These are phyloP conservation scores for Lagopus leucura DNA, from an alignment of 2,113 vertebrate genomes.

Conservation along the genomic window DNA sequence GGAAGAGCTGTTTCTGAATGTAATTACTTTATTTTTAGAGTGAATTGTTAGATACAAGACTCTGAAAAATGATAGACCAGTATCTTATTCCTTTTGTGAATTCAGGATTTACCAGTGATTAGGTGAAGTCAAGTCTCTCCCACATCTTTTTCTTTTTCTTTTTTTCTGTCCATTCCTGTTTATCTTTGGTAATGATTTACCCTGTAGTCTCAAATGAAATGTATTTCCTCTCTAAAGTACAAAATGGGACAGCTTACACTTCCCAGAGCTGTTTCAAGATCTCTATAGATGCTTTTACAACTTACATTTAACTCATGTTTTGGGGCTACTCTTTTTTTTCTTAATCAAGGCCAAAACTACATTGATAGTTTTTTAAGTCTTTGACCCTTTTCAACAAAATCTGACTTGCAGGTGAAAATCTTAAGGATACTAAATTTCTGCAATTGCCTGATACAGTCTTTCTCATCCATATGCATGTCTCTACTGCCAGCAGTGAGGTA, in stretches of 20 bases:
- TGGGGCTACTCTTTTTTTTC: neutral
- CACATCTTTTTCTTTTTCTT: neutral
- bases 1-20: neutral
- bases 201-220: neutral
- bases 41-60: neutral
- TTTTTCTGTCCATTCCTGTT: neutral
- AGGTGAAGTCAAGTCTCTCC: neutral
- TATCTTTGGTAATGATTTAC: neutral
- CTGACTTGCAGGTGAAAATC: neutral
- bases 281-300: neutral
- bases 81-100: neutral
- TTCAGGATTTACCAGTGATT: neutral
- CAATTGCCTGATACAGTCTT: neutral
- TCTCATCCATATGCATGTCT: neutral
- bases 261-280: neutral
- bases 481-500: neutral
- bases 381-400: neutral
- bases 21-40: neutral
- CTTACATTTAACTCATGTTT: neutral
- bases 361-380: neutral
- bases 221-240: neutral
- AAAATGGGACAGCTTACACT: neutral
- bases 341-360: neutral
- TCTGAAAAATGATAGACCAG: neutral
- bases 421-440: neutral